A percentile compares a stretch with the other conserved stretches of the same genome.
Conservation (phyloP, 2,113 vertebrate genomes). For the Nothobranchius furzeri region DNA sequence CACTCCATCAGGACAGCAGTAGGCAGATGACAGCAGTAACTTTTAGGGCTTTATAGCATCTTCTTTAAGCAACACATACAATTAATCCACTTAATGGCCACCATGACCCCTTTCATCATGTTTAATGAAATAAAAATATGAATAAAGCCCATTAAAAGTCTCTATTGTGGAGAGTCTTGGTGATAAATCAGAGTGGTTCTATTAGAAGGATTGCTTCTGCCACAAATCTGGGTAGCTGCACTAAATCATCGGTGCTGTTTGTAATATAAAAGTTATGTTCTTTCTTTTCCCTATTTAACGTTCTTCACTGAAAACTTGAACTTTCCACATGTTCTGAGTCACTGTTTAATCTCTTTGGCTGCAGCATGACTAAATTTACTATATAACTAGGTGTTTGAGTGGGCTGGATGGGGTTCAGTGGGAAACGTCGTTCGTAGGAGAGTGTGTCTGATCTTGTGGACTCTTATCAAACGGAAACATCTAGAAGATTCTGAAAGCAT, state of each 20-base stretch:
- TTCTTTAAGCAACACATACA: slow-evolving; percentile 81
- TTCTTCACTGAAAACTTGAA: slow-evolving; percentile 31
- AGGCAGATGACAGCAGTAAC: slow-evolving; percentile 77
- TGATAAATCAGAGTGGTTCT: slow-evolving; percentile 72
- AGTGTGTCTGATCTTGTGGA: background rate
- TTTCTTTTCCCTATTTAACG: slow-evolving; percentile 38
- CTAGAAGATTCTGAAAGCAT: background rate
- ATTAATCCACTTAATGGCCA: slow-evolving; percentile 80
- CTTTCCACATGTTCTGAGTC: slow-evolving; percentile 22
- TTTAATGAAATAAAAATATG: slow-evolving; percentile 84
- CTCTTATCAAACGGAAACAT: background rate
- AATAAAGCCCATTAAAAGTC: slow-evolving; percentile 79
- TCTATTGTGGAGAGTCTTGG: slow-evolving; percentile 73
- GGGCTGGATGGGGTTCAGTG: background rate
- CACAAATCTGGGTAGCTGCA: slow-evolving; percentile 55
- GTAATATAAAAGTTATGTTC: slow-evolving; percentile 48
- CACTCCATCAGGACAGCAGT: slow-evolving; percentile 73
- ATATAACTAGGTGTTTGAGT: slow-evolving; percentile 18
- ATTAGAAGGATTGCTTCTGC: slow-evolving; percentile 73
- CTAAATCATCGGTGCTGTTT: slow-evolving; percentile 65
- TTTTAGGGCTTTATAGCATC: slow-evolving; percentile 81
- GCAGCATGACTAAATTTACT: slow-evolving; percentile 4
- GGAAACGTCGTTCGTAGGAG: background rate
- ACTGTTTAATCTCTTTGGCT: slow-evolving; percentile 17
- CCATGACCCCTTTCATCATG: slow-evolving; percentile 81